Evolutionary conservation across 2,888 invertebrate genomes (phyloP), one percentile per base, ranked within the genome.

Genomic region (Pterobdella sp.): DNA sequence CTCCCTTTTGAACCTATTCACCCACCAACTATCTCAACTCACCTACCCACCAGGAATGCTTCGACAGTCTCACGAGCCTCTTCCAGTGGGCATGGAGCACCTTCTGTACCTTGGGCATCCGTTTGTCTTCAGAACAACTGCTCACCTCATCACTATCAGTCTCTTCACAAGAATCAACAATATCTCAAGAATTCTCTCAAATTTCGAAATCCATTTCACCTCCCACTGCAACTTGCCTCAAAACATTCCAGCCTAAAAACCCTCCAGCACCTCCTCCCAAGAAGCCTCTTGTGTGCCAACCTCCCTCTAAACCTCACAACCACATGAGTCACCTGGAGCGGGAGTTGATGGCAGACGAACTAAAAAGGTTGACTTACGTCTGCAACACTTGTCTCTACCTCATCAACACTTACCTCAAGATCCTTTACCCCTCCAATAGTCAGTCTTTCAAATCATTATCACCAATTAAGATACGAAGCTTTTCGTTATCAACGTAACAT

Each of bases 81-180:
- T 85, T 94, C n/a, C 90, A 91, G 79, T 94, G 93, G 93, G 90
- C 92, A 74, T 95, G 94, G 94, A 89, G 89, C 74, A 90, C 91
- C 0, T 90, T 93, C 79, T 92, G 90, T 82, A 86, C 88, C 37
- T 88, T 88, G 71, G 84, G 90, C 63, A 85, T 87, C n/a, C 90
- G 91, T 77, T 80, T 84, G 37, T 79, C 60, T 22, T 56, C 60
- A 4, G 60, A 56, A n/a, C 10, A 56, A 56, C 60, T 22, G 3
- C n/a, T 22, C 4, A 14, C n/a, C 18, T 56, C 60, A 56, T 56
- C 60, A 56, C 26, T 26, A 56, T 56, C 60, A 22, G n/a, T 26
- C 18, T 26, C 7, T 4, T 26, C n/a, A 14, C 26, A 22, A 56
- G 4, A 22, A 22, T 42, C 42, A 14, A 14, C 42, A 42, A 14